Evolutionary conservation across 1,140 invertebrate genomes (phyloP).

Genomic region (Proales similis): DNA sequence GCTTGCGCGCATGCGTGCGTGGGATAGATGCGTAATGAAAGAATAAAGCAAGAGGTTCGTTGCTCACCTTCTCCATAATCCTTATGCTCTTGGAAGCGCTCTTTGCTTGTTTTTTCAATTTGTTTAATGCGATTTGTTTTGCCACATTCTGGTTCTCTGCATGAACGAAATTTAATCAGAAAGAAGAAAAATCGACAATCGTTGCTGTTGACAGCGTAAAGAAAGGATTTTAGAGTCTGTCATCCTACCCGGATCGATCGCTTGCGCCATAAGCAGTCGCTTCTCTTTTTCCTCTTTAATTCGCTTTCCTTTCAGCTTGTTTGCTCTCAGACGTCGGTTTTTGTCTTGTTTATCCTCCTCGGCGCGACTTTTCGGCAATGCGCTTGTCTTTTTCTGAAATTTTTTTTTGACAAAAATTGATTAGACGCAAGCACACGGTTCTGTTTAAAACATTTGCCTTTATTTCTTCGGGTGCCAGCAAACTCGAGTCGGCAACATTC

Average conservation of each 20-base stretch:
- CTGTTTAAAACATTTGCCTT: constrained; percentile 56
- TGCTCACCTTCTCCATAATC: constrained; percentile 17
- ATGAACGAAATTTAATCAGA: background rate
- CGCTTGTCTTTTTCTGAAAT: too few relatives aligned
- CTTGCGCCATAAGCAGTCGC: constrained; percentile 12
- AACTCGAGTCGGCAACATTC: constrained; percentile 68
- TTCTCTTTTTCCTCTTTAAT: constrained; percentile 16
- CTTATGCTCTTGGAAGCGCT: constrained; percentile 32
- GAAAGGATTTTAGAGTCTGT: background rate
- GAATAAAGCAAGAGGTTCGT: too few relatives aligned
- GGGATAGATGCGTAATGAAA: too few relatives aligned
- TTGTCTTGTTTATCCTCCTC: constrained; percentile 29
- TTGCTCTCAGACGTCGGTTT: constrained; percentile 28
- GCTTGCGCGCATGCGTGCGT: too few relatives aligned
- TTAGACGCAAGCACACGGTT: too few relatives aligned
- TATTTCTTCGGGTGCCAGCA: constrained; percentile 89
- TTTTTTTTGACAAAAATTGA: too few relatives aligned
- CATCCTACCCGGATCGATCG: constrained; percentile 18
- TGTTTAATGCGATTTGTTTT: constrained; percentile 34
- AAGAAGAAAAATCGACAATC: too few relatives aligned
- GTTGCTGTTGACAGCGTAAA: too few relatives aligned
- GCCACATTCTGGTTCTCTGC: constrained; percentile 28
- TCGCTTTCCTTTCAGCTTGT: constrained; percentile 24
- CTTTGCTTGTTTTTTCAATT: constrained; percentile 34
- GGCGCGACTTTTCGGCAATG: constrained; percentile 28